A percentile compares a stretch with the other conserved stretches of the same genome.
These are phyloP conservation scores for Laothoe populi DNA, from an alignment of 2,888 invertebrate species.

Conservation along the genomic window DNA sequence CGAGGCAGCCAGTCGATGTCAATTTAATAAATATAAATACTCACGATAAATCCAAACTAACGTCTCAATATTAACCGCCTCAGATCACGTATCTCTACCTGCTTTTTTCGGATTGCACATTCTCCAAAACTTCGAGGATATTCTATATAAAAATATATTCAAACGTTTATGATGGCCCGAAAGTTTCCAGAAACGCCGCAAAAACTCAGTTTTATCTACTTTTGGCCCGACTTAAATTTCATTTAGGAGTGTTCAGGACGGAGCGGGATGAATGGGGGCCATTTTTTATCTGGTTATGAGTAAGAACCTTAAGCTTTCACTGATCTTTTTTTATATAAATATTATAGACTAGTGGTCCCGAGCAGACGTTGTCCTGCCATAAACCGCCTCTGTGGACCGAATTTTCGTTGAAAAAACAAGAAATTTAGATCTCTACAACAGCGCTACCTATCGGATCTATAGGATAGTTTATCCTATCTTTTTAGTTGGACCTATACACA, in stretches of 20 bases:
- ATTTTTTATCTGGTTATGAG: not conserved
- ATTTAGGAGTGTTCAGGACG: slow-evolving; percentile 45
- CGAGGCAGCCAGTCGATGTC: no score
- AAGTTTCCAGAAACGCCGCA: slow-evolving; percentile 42
- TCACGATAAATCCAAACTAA: no score
- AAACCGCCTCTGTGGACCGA: no score
- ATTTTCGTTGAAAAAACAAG: no score
- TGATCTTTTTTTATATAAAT: not conserved
- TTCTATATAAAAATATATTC: slow-evolving; percentile 41
- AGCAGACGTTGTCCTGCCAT: no score
- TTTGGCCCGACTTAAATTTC: slow-evolving; percentile 51
- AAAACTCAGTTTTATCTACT: slow-evolving; percentile 52
- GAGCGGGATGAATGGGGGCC: slow-evolving; percentile 32
- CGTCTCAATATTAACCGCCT: slow-evolving; percentile 38
- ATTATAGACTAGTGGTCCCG: no score
- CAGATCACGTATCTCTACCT: slow-evolving; percentile 29
- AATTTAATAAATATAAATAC: no score
- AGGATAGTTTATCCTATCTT: no score
- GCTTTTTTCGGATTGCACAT: slow-evolving; percentile 34
- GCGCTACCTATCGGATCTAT: no score
- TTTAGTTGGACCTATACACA: no score
- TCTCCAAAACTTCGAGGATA: slow-evolving; percentile 39
- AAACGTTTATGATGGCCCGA: slow-evolving; percentile 33
- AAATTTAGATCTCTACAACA: no score
- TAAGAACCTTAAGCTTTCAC: not conserved